Percentiles rank a stretch among this genome's conserved stretches.
Evolutionary conservation across 2,113 vertebrate genomes (phyloP).

Genomic region (Geococcyx californianus): DNA sequence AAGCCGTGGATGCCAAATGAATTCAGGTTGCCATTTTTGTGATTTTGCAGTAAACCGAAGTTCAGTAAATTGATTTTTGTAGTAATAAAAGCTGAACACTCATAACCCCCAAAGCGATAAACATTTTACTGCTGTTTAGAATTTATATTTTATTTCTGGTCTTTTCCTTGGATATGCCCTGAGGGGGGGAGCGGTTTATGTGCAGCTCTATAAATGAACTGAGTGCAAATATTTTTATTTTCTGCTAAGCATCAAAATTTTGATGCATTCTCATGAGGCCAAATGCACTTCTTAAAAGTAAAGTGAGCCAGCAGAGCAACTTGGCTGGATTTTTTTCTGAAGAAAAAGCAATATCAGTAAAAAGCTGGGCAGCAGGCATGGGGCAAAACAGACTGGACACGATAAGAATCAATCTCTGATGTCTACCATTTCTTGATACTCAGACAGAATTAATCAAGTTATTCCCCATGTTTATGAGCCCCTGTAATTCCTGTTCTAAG

Average conservation of each 20-base stretch:
- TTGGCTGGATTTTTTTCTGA: not conserved
- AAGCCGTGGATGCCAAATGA: not conserved
- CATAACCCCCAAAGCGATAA: slow-evolving; percentile 69
- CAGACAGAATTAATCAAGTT: not conserved
- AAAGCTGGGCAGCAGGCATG: not conserved
- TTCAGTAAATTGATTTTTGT: slow-evolving; percentile 71
- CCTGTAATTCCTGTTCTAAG: not conserved
- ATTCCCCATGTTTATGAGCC: not conserved
- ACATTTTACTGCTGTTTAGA: slow-evolving; percentile 71
- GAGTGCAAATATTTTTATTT: slow-evolving; percentile 73
- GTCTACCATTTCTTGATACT: not conserved
- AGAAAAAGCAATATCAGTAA: not conserved
- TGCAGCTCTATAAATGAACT: slow-evolving; percentile 56
- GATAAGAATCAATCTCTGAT: not conserved
- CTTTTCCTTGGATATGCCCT: slow-evolving; percentile 49
- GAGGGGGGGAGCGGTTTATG: slow-evolving; percentile 56
- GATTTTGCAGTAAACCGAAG: slow-evolving; percentile 64
- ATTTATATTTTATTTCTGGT: slow-evolving; percentile 71
- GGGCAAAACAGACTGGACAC: not conserved
- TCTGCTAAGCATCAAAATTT: slow-evolving; percentile 59
- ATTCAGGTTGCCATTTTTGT: slow-evolving; percentile 52
- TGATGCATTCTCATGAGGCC: slow-evolving; percentile 49
- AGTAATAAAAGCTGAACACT: slow-evolving; percentile 70
- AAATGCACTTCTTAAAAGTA: slow-evolving; percentile 28
- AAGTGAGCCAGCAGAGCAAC: not conserved